Base-by-base conservation (phyloP, 2,797 vertebrate genomes). In the Yasuhikotakia modesta region DNA sequence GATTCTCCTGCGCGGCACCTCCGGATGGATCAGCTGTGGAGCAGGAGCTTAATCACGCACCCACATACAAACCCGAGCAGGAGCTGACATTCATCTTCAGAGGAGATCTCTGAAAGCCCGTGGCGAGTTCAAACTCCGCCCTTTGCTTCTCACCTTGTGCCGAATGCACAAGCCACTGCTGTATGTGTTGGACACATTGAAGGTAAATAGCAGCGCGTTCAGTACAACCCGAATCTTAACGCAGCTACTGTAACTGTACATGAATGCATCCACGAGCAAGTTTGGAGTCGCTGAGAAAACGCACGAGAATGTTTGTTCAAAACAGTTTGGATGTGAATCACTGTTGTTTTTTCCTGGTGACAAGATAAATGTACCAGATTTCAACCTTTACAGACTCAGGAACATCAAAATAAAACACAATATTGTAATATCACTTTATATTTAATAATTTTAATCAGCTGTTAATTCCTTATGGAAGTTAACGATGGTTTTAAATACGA, bases 131-230 rank as follows among this genome's bases (percentile, higher is more conserved):
- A 81, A 84, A 76, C 91, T 84, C 91, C 91, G 85, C 79, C 85
- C 79, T 88, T 87, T 83, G 82, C 80, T 39, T 74, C 76, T 79
- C 82, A 87, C 77, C 82, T 88, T 90, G 17, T 90, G 87, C 88
- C 83, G 60, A 58, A 53, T 16, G 64, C 70, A n/a, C 61, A 24
- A 21, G 3, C 19, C 57, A 7, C 22, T 27, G 57, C 12, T 7
- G 46, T 16, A 19, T 63, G 22, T 24, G 12, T 17, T 27, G 7
- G n/a, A 6, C n/a, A 13, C 43, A 22, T 12, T 50, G 24, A 6
- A 13, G 65, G 57, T 68, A 27, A 76, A 60, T 50, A 39, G n/a
- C 13, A 32, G 24, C 7, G 11, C 43, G 64, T 7, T 52, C 73
- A 32, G 46, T 76, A 67, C 67, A 58, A 65, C 19, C 16, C 60